Evolutionary conservation across 2,113 vertebrate species (phyloP), one percentile per base, ranked within the genome.

Genomic region (Phrynosoma platyrhinos): DNA sequence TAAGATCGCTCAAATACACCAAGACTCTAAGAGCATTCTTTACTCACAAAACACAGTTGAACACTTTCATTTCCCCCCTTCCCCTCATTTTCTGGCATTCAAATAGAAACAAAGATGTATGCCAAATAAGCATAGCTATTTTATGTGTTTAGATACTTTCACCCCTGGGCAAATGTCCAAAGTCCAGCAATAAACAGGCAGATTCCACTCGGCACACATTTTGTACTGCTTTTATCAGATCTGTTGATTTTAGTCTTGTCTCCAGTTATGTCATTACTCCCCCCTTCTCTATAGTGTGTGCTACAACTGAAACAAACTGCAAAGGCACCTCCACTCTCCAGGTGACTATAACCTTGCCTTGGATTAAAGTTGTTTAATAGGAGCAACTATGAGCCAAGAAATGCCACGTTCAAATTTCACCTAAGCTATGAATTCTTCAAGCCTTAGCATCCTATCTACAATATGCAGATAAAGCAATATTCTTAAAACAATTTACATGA

Each of bases 71-170:
- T n/a, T 32, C 27, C 12, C 12, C 25, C 13, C 25, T 30, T 36
- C 3, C 16, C 52, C 66, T 69, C 64, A 47, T 71, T 71, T 71
- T 71, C 42, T 69, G 82, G 18, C 69, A 71, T 5, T 10, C 27
- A 80, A 20, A 40, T 27, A 21, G 79, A 82, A 79, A 16, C 27
- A 53, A 5, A 25, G 47, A 79, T 40, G 21, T 27, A 13, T 83
- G 66, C 68, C 47, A 72, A 53, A 74, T 32, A 55, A 71, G 30
- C 47, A n/a, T 23, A 83, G 68, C 52, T 21, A 47, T 74, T 74
- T 84, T 82, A 82, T 82, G 52, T 82, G 32, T 82, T 40, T 84
- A 84, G 47, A 14, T 84, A 36, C 30, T 84, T 74, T 58, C 52
- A 36, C 82, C 82, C 32, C 20, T 58, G 53, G 47, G 69, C 68